These are phyloP conservation scores for Spinibarbus caldwelli DNA, from an alignment of 2,797 vertebrate species.

Conservation along the genomic window DNA sequence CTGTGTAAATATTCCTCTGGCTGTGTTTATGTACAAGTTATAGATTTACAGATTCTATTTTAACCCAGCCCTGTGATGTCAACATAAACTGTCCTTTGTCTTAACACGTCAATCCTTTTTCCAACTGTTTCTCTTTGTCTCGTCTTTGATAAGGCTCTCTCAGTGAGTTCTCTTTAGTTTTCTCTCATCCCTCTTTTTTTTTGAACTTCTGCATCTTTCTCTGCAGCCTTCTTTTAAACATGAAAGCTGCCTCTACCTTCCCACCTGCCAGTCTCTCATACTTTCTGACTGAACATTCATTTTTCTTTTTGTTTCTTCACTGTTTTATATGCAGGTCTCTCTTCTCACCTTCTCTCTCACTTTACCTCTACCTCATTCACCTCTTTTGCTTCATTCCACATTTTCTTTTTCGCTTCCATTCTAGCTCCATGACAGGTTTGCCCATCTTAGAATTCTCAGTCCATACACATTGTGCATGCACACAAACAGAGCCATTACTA, in stretches of 20 bases:
- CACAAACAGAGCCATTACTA: constrained; percentile 11
- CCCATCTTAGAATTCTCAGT: constrained; percentile 19
- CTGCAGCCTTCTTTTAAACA: constrained; percentile 38
- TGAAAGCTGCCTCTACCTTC: constrained; percentile 26
- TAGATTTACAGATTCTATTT: constrained; percentile 15
- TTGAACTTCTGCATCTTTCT: constrained; percentile 19
- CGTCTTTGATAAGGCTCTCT: constrained; percentile 27
- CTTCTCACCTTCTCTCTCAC: constrained; percentile 10
- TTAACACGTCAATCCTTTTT: constrained; percentile 28
- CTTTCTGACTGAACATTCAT: constrained; percentile 34
- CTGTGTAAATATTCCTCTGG: not conserved
- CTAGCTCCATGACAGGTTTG: constrained; percentile 4
- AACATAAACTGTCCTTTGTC: constrained; percentile 21
- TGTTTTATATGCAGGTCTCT: constrained; percentile 34
- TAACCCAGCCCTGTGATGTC: not conserved
- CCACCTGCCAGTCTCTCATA: constrained; percentile 39
- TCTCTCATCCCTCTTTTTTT: constrained; percentile 28
- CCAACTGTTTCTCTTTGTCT: constrained; percentile 27
- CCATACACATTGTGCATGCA: not conserved
- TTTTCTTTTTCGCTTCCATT: not conserved
- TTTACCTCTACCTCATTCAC: constrained; percentile 16
- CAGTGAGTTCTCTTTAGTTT: not conserved
- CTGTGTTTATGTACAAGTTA: constrained; percentile 4
- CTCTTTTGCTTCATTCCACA: constrained; percentile 29
- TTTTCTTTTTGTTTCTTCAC: constrained; percentile 37